These are phyloP conservation scores for Drosophila niveifrons DNA, from an alignment of 2,888 invertebrate genomes.

Conservation along the genomic window DNA sequence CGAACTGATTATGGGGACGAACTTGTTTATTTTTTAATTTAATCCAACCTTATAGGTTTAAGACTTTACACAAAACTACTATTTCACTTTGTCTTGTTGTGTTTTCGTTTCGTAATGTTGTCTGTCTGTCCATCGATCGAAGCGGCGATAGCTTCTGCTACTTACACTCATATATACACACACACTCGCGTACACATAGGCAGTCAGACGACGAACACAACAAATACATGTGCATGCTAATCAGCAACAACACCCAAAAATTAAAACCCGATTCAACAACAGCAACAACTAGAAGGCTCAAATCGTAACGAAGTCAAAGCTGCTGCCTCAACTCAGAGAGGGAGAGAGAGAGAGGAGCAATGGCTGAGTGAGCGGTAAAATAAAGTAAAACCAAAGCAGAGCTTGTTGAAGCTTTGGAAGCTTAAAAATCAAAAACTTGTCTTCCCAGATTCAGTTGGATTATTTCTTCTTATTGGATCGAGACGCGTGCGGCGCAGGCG, in stretches of 20 bases:
- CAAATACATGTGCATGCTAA: conserved; percentile 63
- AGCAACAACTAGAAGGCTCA: conserved; percentile 51
- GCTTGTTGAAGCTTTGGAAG: conserved; percentile 46
- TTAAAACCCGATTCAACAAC: conserved; percentile 66
- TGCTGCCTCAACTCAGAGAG: conserved; percentile 3
- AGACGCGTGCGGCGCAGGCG: conserved; percentile 9
- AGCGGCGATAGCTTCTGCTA: conserved; percentile 54
- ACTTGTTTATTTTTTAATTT: conserved; percentile 45
- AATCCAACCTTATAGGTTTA: conserved; percentile 30
- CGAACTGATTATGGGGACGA: conserved; percentile 26
- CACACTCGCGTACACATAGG: conserved; percentile 2
- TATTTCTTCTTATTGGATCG: conserved; percentile 62
- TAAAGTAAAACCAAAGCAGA: conserved; percentile 27
- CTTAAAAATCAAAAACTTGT: conserved; percentile 72
- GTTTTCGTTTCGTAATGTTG: conserved; percentile 63
- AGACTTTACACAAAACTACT: conserved; percentile 36
- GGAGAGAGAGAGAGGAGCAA: conserved; percentile 5
- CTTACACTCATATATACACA: conserved; percentile 8
- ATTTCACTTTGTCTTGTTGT: conserved; percentile 21
- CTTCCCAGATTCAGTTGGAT: conserved; percentile 78
- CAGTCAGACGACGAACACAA: conserved; percentile 5
- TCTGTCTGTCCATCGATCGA: conserved; percentile 22
- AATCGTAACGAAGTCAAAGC: conserved; percentile 46
- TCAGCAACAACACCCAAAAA: conserved; percentile 65
- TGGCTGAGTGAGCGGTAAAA: conserved; percentile 33